Evolutionary conservation across 1,140 invertebrate species (phyloP).

Genomic region (Wasmannia auropunctata): DNA sequence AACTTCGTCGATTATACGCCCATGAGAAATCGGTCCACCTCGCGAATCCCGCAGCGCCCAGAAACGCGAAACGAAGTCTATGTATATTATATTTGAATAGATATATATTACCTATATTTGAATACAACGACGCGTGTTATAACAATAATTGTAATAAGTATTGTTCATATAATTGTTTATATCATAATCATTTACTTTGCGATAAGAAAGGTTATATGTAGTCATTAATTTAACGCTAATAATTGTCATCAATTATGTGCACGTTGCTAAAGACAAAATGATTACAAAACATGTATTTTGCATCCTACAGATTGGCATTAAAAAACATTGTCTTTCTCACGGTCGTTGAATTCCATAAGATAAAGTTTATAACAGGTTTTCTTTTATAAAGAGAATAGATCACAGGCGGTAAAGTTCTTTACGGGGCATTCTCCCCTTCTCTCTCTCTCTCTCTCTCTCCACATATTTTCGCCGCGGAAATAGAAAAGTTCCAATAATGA

Average conservation of each 20-base stretch:
- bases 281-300: background rate
- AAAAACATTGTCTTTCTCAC: background rate
- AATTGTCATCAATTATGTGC: background rate
- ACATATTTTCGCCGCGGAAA: slow-evolving; percentile 21
- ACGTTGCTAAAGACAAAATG: background rate
- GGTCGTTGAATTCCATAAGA: background rate
- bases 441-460: background rate
- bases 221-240: background rate
- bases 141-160: background rate
- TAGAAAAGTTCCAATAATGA: slow-evolving; percentile 50
- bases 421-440: background rate
- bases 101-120: too few species aligned
- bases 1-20: slow-evolving; percentile 40
- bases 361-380: slow-evolving; percentile 29
- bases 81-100: background rate
- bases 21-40: slow-evolving; percentile 20
- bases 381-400: slow-evolving; percentile 13
- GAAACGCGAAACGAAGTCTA: background rate
- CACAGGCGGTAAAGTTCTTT: background rate
- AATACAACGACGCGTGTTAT: background rate
- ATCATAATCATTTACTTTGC: background rate
- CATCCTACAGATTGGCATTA: background rate
- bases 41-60: background rate
- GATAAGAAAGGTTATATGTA: background rate
- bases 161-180: background rate